Evolutionary conservation across 2,888 invertebrate genomes (phyloP).

Genomic region (Synergus japonicus): DNA sequence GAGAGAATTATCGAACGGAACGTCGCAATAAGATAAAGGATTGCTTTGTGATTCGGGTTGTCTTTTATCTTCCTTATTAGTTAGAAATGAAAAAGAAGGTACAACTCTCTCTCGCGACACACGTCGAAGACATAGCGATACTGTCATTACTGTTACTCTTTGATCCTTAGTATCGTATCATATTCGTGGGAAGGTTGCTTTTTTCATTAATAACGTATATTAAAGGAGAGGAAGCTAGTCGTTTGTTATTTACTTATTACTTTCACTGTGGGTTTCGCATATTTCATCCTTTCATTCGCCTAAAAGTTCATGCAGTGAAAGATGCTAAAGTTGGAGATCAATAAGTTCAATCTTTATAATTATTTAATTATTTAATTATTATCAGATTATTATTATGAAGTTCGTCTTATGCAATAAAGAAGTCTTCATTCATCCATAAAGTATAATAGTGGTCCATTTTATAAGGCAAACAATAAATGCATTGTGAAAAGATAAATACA

Average conservation of each 20-base stretch:
- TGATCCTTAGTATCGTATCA: conserved; percentile 28
- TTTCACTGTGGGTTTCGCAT: conserved; percentile 29
- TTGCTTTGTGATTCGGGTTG: background rate
- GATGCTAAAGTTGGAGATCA: background rate
- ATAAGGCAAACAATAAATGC: background rate
- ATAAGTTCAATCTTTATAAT: no score
- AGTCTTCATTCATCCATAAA: background rate
- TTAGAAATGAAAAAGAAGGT: background rate
- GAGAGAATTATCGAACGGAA: background rate
- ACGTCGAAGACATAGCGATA: conserved; percentile 17
- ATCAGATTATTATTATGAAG: background rate
- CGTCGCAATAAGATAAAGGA: conserved; percentile 1
- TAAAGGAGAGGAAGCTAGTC: conserved; percentile 18
- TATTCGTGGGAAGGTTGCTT: conserved; percentile 24
- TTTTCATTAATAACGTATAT: conserved; percentile 17
- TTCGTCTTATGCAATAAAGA: background rate
- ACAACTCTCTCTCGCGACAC: conserved; percentile 23
- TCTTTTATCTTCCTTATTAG: conserved; percentile 19
- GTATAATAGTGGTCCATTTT: background rate
- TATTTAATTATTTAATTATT: background rate
- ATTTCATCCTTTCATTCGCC: background rate
- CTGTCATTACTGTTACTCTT: conserved; percentile 34
- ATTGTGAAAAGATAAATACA: background rate
- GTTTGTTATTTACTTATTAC: conserved; percentile 25
- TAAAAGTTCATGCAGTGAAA: conserved; percentile 21